Percentiles rank a stretch among this genome's conserved stretches.
phyloP scores from a whole-genome alignment of 2,113 vertebrate genomes.

The Serinus canaria region DNA sequence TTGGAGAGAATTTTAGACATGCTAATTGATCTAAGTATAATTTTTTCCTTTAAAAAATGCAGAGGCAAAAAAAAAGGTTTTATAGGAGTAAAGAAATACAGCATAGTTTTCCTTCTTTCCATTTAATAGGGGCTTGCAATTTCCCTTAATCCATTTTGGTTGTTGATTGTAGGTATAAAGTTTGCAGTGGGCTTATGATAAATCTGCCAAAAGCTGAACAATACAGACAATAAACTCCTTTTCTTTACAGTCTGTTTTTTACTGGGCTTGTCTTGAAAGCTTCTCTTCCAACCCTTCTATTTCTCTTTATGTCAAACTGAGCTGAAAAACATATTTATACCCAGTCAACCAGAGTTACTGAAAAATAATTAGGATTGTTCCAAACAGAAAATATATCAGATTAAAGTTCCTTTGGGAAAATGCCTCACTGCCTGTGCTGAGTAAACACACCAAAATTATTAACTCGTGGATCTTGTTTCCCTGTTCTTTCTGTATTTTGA shows the following conservation, averaged over 20 bases:
- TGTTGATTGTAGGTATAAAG: slow-evolving; percentile 22
- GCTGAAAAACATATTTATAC: not conserved
- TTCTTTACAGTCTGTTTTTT: slow-evolving; percentile 33
- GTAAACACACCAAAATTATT: not conserved
- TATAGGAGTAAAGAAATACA: slow-evolving; percentile 28
- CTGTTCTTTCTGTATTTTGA: not conserved
- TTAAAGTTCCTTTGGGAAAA: slow-evolving; percentile 42
- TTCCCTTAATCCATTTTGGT: slow-evolving; percentile 20
- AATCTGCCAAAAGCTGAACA: slow-evolving; percentile 39
- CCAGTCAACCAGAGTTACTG: slow-evolving; percentile 15
- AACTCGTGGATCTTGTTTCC: not conserved
- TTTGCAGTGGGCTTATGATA: slow-evolving; percentile 34
- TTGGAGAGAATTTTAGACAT: not conserved
- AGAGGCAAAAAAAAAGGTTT: not conserved
- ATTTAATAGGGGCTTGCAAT: slow-evolving; percentile 36
- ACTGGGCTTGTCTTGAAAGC: not conserved
- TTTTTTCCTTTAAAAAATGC: not conserved
- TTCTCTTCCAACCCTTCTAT: not conserved
- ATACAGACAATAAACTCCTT: slow-evolving; percentile 41
- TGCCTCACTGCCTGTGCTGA: not conserved
- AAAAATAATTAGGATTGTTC: slow-evolving; percentile 42
- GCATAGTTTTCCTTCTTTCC: slow-evolving; percentile 22
- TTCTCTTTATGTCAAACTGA: not conserved
- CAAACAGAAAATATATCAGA: slow-evolving; percentile 23
- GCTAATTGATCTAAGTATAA: not conserved